Evolutionary conservation across 2,888 invertebrate species (phyloP).

Genomic region (Kryphioiulus occultus): DNA sequence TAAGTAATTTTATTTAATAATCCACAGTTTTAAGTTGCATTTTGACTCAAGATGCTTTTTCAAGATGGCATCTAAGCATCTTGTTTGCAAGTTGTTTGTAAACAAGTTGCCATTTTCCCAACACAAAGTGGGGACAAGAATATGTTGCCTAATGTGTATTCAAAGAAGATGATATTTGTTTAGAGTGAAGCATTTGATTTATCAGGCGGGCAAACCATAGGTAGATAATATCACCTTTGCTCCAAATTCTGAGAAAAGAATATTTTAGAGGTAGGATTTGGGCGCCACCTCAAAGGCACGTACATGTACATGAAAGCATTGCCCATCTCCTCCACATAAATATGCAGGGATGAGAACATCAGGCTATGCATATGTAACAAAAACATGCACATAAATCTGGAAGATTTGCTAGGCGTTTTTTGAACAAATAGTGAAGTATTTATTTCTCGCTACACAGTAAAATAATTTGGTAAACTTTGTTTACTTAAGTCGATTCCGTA

Average conservation of each 20-base stretch:
- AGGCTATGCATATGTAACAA: neutral
- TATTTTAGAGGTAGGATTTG: neutral
- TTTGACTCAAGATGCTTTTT: no score
- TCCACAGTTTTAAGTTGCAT: no score
- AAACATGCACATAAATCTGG: neutral
- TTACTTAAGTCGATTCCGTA: neutral
- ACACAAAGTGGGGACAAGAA: no score
- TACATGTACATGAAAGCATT: neutral
- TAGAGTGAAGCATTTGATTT: conserved; percentile 1
- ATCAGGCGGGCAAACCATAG: neutral
- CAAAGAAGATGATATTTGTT: no score
- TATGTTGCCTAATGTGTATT: no score
- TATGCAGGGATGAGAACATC: neutral
- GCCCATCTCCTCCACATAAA: neutral
- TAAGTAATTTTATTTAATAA: no score
- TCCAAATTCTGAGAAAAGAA: neutral
- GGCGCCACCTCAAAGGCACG: neutral
- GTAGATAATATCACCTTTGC: conserved; percentile 24
- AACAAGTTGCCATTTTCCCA: no score
- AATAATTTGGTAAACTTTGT: neutral
- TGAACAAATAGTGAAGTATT: neutral
- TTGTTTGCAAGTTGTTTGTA: no score
- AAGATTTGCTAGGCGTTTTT: neutral
- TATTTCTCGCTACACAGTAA: neutral
- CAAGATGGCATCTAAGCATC: no score